Conservation (phyloP, 2,888 invertebrate genomes). For the Thymelicus lineola region DNA sequence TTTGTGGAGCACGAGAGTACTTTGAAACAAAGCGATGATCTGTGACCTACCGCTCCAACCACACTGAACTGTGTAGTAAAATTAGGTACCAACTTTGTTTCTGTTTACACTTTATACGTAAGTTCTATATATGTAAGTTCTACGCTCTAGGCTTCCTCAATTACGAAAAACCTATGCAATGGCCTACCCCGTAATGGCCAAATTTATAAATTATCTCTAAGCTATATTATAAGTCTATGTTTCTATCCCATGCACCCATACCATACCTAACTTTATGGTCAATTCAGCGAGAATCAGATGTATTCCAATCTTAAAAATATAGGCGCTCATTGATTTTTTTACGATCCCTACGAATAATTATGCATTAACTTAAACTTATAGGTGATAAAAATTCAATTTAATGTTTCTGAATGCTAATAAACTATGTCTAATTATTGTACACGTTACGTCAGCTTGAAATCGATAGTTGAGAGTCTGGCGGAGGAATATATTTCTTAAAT, state of each 20-base stretch:
- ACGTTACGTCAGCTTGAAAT: slow-evolving; percentile 51
- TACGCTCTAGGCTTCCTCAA: too few relatives aligned
- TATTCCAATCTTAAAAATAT: slow-evolving; percentile 62
- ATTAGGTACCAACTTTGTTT: too few relatives aligned
- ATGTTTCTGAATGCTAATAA: slow-evolving; percentile 64
- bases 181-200: not conserved
- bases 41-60: not conserved
- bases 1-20: slow-evolving; percentile 26
- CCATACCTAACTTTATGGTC: slow-evolving; percentile 19
- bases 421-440: slow-evolving; percentile 59
- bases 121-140: too few relatives aligned
- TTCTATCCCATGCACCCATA: slow-evolving; percentile 17
- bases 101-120: too few relatives aligned
- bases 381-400: slow-evolving; percentile 66
- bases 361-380: slow-evolving; percentile 61
- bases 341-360: slow-evolving; percentile 55
- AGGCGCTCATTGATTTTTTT: slow-evolving; percentile 53
- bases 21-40: not conserved
- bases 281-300: slow-evolving; percentile 49
- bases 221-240: too few relatives aligned
- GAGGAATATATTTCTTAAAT: slow-evolving; percentile 40
- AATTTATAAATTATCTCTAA: not conserved
- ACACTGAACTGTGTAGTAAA: not conserved
- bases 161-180: too few relatives aligned
- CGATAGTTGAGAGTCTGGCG: slow-evolving; percentile 57